Percentiles rank a stretch among this genome's conserved stretches.
phyloP scores from a whole-genome alignment of 2,797 vertebrate species.

The Halcyon badia region DNA sequence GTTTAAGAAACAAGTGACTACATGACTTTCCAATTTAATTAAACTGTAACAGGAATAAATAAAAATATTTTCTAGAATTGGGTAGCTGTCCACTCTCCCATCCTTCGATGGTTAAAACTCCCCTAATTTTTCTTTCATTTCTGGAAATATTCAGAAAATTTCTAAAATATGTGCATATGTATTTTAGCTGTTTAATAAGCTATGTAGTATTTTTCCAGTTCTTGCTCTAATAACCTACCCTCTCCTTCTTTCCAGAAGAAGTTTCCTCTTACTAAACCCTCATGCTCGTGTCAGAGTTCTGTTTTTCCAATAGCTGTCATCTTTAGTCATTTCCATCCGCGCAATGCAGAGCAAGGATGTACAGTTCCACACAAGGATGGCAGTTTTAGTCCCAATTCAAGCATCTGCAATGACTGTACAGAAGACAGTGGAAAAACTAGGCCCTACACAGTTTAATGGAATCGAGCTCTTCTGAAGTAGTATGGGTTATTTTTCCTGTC shows the following conservation, averaged over 20 bases:
- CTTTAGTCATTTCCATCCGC: not conserved
- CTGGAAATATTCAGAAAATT: not conserved
- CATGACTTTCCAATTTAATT: not conserved
- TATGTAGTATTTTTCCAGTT: not conserved
- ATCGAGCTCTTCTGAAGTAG: not conserved
- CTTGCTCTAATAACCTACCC: not conserved
- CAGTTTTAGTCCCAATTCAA: not conserved
- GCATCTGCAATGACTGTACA: not conserved
- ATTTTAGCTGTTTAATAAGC: not conserved
- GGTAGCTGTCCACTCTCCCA: not conserved
- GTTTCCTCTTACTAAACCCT: conserved; percentile 20
- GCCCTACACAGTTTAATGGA: not conserved
- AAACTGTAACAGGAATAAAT: not conserved
- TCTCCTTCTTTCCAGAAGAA: conserved; percentile 28
- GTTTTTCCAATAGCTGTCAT: not conserved
- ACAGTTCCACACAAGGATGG: not conserved
- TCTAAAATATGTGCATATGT: not conserved
- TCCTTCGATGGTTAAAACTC: not conserved
- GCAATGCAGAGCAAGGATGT: accelerated
- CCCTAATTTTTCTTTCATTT: not conserved
- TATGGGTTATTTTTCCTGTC: conserved; percentile 45
- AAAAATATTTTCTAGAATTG: not conserved
- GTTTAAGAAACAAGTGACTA: not conserved
- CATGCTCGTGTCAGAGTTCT: not conserved
- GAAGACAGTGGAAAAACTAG: not conserved